These are phyloP conservation scores for Cataglyphis cursor DNA, from an alignment of 2,888 invertebrate genomes.

Conservation along the genomic window DNA sequence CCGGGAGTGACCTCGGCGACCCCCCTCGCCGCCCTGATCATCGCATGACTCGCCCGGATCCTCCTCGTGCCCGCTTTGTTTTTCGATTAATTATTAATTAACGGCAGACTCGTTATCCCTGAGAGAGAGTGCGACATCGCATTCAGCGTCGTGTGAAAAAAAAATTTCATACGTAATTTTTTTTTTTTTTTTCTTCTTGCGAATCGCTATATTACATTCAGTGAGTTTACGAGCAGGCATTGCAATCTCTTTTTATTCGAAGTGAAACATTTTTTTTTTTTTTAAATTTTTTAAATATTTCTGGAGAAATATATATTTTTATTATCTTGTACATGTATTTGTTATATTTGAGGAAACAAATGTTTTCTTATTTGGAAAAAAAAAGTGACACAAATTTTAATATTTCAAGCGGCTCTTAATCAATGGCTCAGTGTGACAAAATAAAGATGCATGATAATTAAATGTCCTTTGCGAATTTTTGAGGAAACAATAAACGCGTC, in stretches of 20 bases:
- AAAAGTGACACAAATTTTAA: not conserved
- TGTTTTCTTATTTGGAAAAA: not conserved
- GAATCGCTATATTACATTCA: not conserved
- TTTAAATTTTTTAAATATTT: not conserved
- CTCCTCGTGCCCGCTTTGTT: slow-evolving; percentile 32
- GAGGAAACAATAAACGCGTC: not conserved
- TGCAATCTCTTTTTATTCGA: not conserved
- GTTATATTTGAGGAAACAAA: not conserved
- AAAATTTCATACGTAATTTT: not conserved
- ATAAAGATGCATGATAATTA: not conserved
- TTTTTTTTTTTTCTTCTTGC: not conserved
- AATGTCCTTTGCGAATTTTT: not conserved
- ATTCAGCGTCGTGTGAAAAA: not conserved
- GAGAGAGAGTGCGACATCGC: not conserved
- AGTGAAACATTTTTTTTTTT: not conserved
- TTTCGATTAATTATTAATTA: slow-evolving; percentile 32
- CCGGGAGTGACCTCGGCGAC: slow-evolving; percentile 70
- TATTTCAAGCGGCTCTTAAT: not conserved
- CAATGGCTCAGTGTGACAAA: not conserved
- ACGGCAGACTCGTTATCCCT: not conserved
- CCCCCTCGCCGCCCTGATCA: slow-evolving; percentile 54
- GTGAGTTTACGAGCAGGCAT: not conserved
- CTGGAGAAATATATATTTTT: not conserved
- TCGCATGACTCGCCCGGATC: slow-evolving; percentile 65
- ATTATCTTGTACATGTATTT: not conserved